Base-by-base conservation (phyloP, 2,113 vertebrate genomes). In the Neodon shergylaensis region DNA sequence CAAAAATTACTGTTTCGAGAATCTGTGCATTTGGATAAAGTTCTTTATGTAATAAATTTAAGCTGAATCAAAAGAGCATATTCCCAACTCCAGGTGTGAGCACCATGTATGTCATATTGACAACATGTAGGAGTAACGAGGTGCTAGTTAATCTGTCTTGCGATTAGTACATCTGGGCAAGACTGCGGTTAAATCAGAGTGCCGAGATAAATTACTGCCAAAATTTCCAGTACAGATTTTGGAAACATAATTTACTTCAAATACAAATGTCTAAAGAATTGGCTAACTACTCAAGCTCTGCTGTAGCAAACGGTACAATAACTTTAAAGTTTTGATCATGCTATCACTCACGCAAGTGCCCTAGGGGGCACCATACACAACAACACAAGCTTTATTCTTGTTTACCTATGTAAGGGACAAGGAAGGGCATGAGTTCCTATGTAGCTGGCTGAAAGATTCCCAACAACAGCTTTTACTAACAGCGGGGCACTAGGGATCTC, bases 1-100 rank as follows among this genome's bases (percentile, higher is more conserved):
- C 97, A 98, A 97, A 95, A 96, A 84, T 97, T 96, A 92, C 22
- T 78, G 47, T 66, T 94, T 94, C 91, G 12, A 93, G 87, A 95
- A 88, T 66, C 65, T 79, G 95, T 92, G 76, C 47, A 81, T 66
- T 91, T 92, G 94, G 73, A 95, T 70, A 92, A 83, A 58, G 12
- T 88, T 89, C 82, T 91, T 58, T 87, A 90, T 68, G 79, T 95
- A 94, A 94, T 68, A 92, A 73, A 88, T n/a, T 92, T 86, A 3
- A 44, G 26, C 54, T 90, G n/a, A 91, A 52, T 93, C 42, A 54
- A 88, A 84, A 93, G 68, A 54, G 68, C n/a, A 89, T 63, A 95
- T 85, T 85, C 77, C 88, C 96, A 88, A 2, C 4, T 70, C 95
- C 82, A 94, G 77, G 83, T 49, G 49, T 76, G 91, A 78, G 83